Evolutionary conservation across 1,140 invertebrate species (phyloP), one percentile per base, ranked within the genome.

Genomic region (Leptopilina boulardi): DNA sequence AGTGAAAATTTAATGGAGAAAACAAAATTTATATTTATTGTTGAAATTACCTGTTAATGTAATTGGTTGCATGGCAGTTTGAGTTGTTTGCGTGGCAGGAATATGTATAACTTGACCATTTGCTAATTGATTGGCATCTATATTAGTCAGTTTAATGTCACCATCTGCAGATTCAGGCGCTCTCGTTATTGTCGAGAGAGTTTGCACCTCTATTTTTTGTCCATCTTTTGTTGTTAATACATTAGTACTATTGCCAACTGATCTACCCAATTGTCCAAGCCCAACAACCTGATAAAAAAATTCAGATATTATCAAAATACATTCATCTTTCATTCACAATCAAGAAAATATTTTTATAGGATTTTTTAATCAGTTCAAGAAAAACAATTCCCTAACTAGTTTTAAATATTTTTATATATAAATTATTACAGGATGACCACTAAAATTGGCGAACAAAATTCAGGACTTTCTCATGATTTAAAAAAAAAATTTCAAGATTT

Each of bases 41-140:
- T 5, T 23, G 6, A 73, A 34, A n/a, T 41, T 79, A 85, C 88
- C 93, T 47, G 93, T 93, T 76, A 94, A 92, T 18, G 93, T 94
- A 18, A 94, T 93, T 15, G 93, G 93, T 74, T 93, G 93, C 23
- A 89, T 87, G 11, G 87, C 80, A 21, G 86, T 84, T 73, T 91
- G 91, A 30, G 87, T 80, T 10, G 79, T 56, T 75, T 90, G 89
- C 0, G 89, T 86, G 47, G 89, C 78, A 11, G 89, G 89, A 56
- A 91, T 91, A 82, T 91, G 90, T 82, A 91, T 90, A 18, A 91
- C 89, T 85, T 91, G 91, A 51, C 90, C 87, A 76, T 83, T 86
- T 5, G 90, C 82, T 34, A 91, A 80, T 74, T 91, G 90, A 87
- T 85, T 90, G 11, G 89, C 86, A 75, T 91, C 90, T 3, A 91